A percentile compares a stretch with the other conserved stretches of the same genome.
phyloP scores from a whole-genome alignment of 2,797 vertebrate genomes.

The Okamejei kenojei region DNA sequence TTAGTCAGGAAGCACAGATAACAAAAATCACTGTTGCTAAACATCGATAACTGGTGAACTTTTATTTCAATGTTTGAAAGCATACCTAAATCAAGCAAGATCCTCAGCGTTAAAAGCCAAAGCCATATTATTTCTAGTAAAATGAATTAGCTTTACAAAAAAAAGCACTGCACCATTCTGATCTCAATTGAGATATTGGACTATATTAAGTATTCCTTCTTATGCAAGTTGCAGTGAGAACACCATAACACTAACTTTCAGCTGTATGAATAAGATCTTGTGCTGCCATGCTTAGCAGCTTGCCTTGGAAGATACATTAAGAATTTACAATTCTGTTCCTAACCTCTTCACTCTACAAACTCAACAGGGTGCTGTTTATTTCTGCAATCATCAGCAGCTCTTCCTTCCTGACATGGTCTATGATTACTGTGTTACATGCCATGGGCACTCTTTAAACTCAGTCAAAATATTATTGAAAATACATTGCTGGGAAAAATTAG shows the following conservation, averaged over 20 bases:
- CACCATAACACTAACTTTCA: not conserved
- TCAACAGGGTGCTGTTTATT: not conserved
- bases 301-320: not conserved
- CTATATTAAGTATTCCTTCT: not conserved
- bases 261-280: not conserved
- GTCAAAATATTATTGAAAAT: not conserved
- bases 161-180: not conserved
- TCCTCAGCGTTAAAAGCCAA: not conserved
- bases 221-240: not conserved
- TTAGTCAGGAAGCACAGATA: constrained; percentile 53
- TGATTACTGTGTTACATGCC: not conserved
- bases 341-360: not conserved
- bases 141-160: not conserved
- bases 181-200: not conserved
- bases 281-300: not conserved
- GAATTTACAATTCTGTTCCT: not conserved
- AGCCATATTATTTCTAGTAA: too few species aligned
- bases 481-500: not conserved
- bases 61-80: not conserved
- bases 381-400: not conserved
- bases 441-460: not conserved
- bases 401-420: not conserved
- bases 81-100: not conserved
- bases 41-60: constrained; percentile 52
- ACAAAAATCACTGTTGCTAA: constrained; percentile 53